phyloP scores from a whole-genome alignment of 2,113 vertebrate species.

The Sinocyclocheilus anshuiensis region DNA sequence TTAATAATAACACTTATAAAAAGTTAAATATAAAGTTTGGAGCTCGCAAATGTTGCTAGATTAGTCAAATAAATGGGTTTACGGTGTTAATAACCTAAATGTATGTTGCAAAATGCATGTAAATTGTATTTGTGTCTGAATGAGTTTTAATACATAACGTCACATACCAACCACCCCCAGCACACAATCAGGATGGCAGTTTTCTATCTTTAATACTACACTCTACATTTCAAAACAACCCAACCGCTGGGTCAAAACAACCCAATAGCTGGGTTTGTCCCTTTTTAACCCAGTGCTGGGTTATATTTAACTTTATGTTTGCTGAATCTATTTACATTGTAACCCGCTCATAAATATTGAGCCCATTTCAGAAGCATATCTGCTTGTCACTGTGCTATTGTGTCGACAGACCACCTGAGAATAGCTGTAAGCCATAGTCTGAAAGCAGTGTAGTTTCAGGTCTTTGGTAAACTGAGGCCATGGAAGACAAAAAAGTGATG shows the following conservation, averaged over 20 bases:
- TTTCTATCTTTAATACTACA: background rate
- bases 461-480: background rate
- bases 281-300: too few relatives aligned
- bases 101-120: background rate
- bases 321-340: constrained; percentile 47
- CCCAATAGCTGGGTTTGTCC: too few relatives aligned
- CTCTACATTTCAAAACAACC: too few relatives aligned
- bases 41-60: background rate
- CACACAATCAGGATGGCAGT: too few relatives aligned
- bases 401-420: constrained; percentile 9
- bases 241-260: too few relatives aligned
- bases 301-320: background rate
- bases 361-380: constrained; percentile 33
- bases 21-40: background rate
- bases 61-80: background rate
- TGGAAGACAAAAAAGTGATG: background rate
- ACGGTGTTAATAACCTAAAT: background rate
- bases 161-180: too few relatives aligned
- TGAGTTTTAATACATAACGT: background rate
- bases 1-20: too few relatives aligned
- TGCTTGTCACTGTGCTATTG: constrained; percentile 36
- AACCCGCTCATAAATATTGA: constrained; percentile 48
- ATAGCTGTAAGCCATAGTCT: constrained; percentile 6
- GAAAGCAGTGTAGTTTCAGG: background rate
- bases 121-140: background rate